A percentile compares a stretch with the other conserved stretches of the same genome.
These are phyloP conservation scores for Vicugna pacos DNA, from an alignment of 2,113 vertebrate genomes.

Conservation along the genomic window DNA sequence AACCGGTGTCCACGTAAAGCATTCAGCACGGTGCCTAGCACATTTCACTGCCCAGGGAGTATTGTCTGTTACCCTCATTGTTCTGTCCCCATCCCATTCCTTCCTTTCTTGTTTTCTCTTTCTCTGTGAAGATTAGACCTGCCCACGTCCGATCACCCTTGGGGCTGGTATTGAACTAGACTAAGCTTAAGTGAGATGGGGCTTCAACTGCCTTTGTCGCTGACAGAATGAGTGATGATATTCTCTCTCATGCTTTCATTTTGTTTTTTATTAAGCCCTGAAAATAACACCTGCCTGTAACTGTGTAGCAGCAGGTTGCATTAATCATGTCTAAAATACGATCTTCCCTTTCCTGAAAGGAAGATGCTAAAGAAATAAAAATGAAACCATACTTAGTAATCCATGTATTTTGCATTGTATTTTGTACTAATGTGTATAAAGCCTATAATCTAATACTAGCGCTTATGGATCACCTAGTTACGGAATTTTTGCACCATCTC, in stretches of 20 bases:
- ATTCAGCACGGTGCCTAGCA: neutral
- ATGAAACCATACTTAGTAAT: neutral
- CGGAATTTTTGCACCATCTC: neutral
- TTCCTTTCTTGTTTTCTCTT: neutral
- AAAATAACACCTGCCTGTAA: constrained; percentile 54
- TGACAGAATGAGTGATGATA: neutral
- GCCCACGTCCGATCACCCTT: neutral
- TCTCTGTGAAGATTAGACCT: neutral
- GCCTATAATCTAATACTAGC: neutral
- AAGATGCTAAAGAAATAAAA: constrained; percentile 39
- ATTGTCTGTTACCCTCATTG: neutral
- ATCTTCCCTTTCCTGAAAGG: constrained; percentile 29
- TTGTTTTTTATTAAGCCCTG: neutral
- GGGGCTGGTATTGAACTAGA: neutral
- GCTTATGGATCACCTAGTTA: neutral
- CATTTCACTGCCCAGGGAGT: neutral
- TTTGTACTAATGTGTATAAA: neutral
- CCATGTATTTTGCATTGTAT: neutral
- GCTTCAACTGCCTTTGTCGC: neutral
- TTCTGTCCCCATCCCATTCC: neutral
- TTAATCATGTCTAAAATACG: constrained; percentile 30
- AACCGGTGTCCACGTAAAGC: neutral
- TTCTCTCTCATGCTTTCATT: neutral
- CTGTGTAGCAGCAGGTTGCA: neutral
- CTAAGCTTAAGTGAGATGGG: neutral